A percentile compares a stretch with the other conserved stretches of the same genome.
Conservation (phyloP, 2,888 invertebrate genomes). For the Hecatera dysodea region DNA sequence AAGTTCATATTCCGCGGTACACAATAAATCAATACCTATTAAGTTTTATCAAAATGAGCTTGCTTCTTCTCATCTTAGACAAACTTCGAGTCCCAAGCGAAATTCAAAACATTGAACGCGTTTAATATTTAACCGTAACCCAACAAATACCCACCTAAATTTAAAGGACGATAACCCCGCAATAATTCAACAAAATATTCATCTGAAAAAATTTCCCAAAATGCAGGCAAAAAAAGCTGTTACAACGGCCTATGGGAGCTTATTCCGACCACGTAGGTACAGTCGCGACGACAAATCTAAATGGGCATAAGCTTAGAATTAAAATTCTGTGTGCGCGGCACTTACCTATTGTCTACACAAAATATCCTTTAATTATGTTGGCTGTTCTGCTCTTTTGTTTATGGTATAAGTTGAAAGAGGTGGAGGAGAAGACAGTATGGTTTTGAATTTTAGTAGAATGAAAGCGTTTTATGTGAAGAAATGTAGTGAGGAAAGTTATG, state of each 20-base stretch:
- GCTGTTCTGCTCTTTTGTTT: slow-evolving; percentile 73
- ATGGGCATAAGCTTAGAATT: slow-evolving; percentile 83
- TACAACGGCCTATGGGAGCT: slow-evolving; percentile 56
- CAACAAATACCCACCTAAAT: not conserved
- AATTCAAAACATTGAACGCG: not conserved
- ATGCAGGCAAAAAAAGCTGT: slow-evolving; percentile 42
- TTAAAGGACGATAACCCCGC: slow-evolving; percentile 21
- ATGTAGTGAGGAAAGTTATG: too few relatives aligned
- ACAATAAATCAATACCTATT: not conserved
- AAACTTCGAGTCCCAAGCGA: too few relatives aligned
- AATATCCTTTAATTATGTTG: slow-evolving; percentile 87
- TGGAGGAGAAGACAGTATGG: slow-evolving; percentile 16
- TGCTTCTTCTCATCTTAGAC: not conserved
- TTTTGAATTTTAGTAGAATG: not conserved
- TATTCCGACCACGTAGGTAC: slow-evolving; percentile 76
- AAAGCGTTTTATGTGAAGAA: too few relatives aligned
- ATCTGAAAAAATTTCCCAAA: slow-evolving; percentile 42
- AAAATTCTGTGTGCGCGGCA: slow-evolving; percentile 85
- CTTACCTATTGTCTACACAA: slow-evolving; percentile 87
- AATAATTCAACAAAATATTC: slow-evolving; percentile 42
- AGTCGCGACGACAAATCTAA: slow-evolving; percentile 82
- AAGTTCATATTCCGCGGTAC: not conserved
- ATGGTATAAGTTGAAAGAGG: slow-evolving; percentile 49
- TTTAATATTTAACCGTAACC: not conserved
- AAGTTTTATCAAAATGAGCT: not conserved